phyloP scores from a whole-genome alignment of 1,140 invertebrate species.

The Penaeus chinensis region DNA sequence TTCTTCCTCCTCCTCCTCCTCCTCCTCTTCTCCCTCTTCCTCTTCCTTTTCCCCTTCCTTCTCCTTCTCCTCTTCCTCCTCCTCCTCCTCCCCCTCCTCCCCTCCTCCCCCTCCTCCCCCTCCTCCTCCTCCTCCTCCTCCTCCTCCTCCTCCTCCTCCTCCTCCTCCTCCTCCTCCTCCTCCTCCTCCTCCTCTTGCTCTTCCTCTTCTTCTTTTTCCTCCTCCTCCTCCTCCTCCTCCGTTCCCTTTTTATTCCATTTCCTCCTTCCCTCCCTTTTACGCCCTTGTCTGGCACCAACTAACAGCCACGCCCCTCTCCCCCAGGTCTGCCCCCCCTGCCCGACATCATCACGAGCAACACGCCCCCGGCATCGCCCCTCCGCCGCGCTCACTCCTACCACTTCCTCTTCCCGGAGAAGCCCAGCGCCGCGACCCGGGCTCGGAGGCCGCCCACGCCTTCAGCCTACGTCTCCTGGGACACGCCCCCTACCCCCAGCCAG shows the following conservation, averaged over 20 bases:
- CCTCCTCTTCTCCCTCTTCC: background rate
- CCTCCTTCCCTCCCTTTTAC: background rate
- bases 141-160: background rate
- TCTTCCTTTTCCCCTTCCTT: background rate
- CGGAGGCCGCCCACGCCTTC: constrained; percentile 11
- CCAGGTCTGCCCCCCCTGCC: constrained; percentile 40
- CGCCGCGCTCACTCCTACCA: constrained; percentile 43
- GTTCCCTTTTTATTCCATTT: background rate
- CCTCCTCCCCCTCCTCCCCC: background rate
- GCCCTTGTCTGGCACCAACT: background rate
- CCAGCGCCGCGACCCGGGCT: background rate
- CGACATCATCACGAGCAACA: constrained; percentile 46
- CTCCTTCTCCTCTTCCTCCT: background rate
- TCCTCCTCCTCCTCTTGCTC: too few species aligned
- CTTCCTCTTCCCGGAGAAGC: constrained; percentile 45
- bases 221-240: background rate
- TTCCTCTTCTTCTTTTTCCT: background rate
- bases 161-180: too few species aligned
- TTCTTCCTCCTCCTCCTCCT: too few species aligned
- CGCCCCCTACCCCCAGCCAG: background rate
- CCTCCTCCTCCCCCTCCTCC: background rate
- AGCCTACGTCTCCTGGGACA: background rate
- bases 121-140: background rate
- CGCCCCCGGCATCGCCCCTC: constrained; percentile 36
- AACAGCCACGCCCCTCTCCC: background rate